A percentile compares a stretch with the other conserved stretches of the same genome.
phyloP scores from a whole-genome alignment of 92 coral and sea anemone species.

The Epizoanthus ramosus region DNA sequence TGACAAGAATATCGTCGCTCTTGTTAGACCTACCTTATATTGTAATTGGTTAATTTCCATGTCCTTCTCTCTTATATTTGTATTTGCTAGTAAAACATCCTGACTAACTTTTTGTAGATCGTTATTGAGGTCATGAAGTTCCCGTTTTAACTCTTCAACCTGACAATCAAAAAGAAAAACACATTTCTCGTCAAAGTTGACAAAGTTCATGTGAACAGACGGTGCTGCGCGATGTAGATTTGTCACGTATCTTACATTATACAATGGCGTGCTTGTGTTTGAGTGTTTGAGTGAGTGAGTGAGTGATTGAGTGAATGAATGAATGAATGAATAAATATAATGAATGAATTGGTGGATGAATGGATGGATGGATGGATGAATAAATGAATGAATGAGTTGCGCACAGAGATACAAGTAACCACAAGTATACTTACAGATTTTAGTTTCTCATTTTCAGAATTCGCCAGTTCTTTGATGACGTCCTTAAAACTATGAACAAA shows the following conservation, averaged over 20 bases:
- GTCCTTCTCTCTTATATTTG: slow-evolving; percentile 52
- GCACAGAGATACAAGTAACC: neutral
- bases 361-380: too few species aligned
- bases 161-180: slow-evolving; percentile 10
- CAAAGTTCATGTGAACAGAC: too few species aligned
- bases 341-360: too few species aligned
- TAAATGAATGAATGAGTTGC: too few species aligned
- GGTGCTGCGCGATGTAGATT: too few species aligned
- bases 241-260: too few species aligned
- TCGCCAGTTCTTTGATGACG: slow-evolving; percentile 63
- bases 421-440: slow-evolving; percentile 54
- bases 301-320: too few species aligned
- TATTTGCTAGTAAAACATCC: slow-evolving; percentile 45
- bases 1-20: neutral
- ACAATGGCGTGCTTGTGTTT: too few species aligned
- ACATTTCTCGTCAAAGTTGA: too few species aligned
- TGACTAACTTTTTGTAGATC: slow-evolving; percentile 59
- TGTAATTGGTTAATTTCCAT: slow-evolving; percentile 45
- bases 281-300: too few species aligned
- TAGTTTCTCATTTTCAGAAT: slow-evolving; percentile 41
- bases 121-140: slow-evolving; percentile 75
- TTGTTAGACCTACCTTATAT: slow-evolving; percentile 24
- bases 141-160: slow-evolving; percentile 62
- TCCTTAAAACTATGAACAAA: slow-evolving; percentile 79
- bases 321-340: too few species aligned